Conservation (phyloP, 2,888 invertebrate genomes). For the Atrina japonica region DNA sequence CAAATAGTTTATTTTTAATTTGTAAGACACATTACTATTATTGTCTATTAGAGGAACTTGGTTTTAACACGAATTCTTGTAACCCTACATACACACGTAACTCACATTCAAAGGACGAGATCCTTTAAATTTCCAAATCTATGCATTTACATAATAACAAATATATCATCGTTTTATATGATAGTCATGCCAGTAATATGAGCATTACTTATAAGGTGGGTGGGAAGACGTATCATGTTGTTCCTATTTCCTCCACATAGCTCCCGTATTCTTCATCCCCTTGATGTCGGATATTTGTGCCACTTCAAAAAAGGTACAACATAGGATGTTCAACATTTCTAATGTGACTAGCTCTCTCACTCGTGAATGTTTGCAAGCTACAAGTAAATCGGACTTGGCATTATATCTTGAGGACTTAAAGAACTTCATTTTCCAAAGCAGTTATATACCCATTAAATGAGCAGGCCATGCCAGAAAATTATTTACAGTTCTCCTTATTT, state of each 20-base stretch:
- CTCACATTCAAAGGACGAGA: constrained; percentile 33
- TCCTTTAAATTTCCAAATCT: too few relatives aligned
- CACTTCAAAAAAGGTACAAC: too few relatives aligned
- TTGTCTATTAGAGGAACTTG: too few relatives aligned
- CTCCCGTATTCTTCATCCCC: constrained; percentile 35
- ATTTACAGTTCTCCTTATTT: too few relatives aligned
- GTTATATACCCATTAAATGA: constrained; percentile 34
- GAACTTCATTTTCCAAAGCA: constrained; percentile 30
- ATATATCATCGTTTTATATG: constrained; percentile 28
- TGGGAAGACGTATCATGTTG: constrained; percentile 30
- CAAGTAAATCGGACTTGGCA: constrained; percentile 32
- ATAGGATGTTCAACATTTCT: too few relatives aligned
- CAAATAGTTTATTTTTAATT: neutral
- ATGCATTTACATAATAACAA: constrained; percentile 31
- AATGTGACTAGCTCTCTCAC: constrained; percentile 25
- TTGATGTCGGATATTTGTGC: constrained; percentile 43
- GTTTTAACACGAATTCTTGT: too few relatives aligned
- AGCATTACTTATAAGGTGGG: constrained; percentile 42
- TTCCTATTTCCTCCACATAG: constrained; percentile 49
- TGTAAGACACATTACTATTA: constrained; percentile 30
- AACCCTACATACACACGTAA: too few relatives aligned
- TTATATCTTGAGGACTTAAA: constrained; percentile 25
- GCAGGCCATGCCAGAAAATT: too few relatives aligned
- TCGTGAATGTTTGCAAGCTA: constrained; percentile 30
- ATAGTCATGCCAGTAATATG: constrained; percentile 46